Percentiles rank a stretch among this genome's conserved stretches.
These are phyloP conservation scores for Rhadina sibilatrix DNA, from an alignment of 2,113 vertebrate genomes.

Conservation along the genomic window DNA sequence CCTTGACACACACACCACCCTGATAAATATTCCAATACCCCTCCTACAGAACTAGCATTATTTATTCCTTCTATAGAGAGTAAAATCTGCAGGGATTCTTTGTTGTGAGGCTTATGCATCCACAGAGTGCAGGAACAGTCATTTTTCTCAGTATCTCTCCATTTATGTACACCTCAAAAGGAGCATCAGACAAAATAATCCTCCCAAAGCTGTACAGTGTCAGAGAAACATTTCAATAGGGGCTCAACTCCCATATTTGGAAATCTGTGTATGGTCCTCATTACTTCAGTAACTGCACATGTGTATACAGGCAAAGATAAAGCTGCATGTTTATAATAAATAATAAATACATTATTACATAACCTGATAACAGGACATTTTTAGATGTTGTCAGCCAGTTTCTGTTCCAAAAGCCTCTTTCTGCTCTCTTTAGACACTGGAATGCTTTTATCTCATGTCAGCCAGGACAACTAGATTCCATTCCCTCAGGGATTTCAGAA, in stretches of 20 bases:
- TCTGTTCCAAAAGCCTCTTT: not conserved
- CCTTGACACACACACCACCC: not conserved
- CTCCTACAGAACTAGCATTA: not conserved
- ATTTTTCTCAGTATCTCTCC: not conserved
- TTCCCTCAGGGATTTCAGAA: not conserved
- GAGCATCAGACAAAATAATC: not conserved
- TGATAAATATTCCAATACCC: constrained; percentile 48
- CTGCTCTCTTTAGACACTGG: not conserved
- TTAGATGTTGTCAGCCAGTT: not conserved
- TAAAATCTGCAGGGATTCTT: constrained; percentile 7
- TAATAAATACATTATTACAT: not conserved
- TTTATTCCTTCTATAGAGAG: constrained; percentile 12
- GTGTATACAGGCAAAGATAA: not conserved
- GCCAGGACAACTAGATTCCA: not conserved
- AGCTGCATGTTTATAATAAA: not conserved
- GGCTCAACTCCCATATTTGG: not conserved
- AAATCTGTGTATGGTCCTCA: not conserved
- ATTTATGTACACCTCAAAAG: not conserved
- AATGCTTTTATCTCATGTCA: not conserved
- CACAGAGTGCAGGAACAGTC: not conserved
- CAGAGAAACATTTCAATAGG: not conserved
- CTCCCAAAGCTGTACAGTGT: not conserved
- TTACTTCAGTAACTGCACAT: not conserved
- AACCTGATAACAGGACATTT: not conserved
- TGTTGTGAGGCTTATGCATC: not conserved